phyloP scores from a whole-genome alignment of 2,113 vertebrate species.

The Ammodytes dubius region DNA sequence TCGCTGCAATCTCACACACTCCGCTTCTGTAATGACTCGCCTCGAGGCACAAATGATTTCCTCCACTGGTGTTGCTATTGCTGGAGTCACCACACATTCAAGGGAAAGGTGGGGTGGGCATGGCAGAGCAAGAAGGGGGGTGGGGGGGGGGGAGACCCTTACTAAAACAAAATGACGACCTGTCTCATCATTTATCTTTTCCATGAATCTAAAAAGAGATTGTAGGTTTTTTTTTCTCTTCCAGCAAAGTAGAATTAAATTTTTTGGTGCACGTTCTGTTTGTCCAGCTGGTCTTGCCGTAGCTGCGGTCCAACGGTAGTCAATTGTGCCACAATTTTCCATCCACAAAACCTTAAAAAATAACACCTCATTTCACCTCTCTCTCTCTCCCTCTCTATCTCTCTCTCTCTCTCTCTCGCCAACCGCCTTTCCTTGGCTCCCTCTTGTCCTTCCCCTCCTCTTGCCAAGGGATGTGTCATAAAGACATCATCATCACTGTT shows the following conservation, averaged over 20 bases:
- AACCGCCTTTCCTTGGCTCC: constrained; percentile 6
- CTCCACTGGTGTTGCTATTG: constrained; percentile 73
- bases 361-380: constrained; percentile 40
- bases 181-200: constrained; percentile 19
- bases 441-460: constrained; percentile 9
- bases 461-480: constrained; percentile 62
- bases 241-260: constrained; percentile 3
- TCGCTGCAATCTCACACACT: constrained; percentile 79
- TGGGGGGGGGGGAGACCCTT: neutral
- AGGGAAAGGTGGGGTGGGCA: constrained; percentile 22
- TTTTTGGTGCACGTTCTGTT: neutral
- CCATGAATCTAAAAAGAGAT: neutral
- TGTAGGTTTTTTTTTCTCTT: neutral
- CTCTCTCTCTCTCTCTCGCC: neutral
- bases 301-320: constrained; percentile 25
- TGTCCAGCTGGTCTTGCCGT: constrained; percentile 23
- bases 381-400: neutral
- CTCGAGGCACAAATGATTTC: constrained; percentile 77
- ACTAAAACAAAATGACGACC: constrained; percentile 15
- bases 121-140: neutral
- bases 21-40: constrained; percentile 78
- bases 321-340: constrained; percentile 58
- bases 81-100: constrained; percentile 61
- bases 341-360: constrained; percentile 51
- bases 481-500: constrained; percentile 67